Conservation (phyloP, 2,113 vertebrate species). For the Haemorhous mexicanus region DNA sequence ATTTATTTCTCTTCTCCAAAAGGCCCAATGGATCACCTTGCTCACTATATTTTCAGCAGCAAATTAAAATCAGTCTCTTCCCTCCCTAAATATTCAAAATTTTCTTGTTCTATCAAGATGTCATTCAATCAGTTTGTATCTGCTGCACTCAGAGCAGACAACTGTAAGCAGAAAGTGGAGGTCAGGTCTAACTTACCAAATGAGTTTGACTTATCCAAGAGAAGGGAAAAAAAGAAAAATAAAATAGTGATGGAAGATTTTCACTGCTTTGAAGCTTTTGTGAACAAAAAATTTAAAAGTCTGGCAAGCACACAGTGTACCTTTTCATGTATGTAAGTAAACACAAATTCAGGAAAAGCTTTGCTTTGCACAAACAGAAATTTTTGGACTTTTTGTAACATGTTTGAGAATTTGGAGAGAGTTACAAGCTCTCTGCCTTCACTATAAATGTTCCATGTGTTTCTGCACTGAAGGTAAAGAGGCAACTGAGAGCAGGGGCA, state of each 20-base stretch:
- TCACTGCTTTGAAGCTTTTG: not conserved
- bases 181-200: not conserved
- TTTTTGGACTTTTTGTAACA: not conserved
- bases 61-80: not conserved
- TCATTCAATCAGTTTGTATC: not conserved
- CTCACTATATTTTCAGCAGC: not conserved
- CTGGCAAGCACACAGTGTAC: not conserved
- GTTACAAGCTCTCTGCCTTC: not conserved
- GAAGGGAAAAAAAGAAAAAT: not conserved
- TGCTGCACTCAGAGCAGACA: not conserved
- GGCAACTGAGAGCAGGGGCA: not conserved
- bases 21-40: not conserved
- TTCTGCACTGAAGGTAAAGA: conserved; percentile 10
- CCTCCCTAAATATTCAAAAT: not conserved
- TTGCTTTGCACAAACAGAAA: not conserved
- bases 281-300: not conserved
- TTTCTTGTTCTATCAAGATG: not conserved
- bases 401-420: not conserved
- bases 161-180: not conserved
- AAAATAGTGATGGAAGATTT: not conserved
- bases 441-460: not conserved
- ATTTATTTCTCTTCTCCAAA: not conserved
- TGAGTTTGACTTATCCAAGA: not conserved
- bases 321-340: not conserved
- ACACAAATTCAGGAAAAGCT: not conserved